Conservation (phyloP, 2,888 invertebrate genomes). For the Digitonthophagus gazella region DNA sequence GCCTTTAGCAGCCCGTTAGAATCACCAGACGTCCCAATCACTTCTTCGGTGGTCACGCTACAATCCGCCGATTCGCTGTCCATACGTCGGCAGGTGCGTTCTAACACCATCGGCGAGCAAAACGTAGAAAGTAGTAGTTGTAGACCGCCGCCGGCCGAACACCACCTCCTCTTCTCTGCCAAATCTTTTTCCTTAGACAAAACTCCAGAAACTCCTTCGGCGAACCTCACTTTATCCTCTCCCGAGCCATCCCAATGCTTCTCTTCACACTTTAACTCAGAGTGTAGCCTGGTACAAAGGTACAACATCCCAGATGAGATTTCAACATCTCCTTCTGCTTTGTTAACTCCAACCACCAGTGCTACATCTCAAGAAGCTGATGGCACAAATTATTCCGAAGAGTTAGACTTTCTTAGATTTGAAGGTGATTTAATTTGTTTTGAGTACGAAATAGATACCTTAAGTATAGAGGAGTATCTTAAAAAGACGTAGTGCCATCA, state of each 20-base stretch:
- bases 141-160: constrained; percentile 43
- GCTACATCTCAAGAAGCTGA: constrained; percentile 35
- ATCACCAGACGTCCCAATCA: constrained; percentile 71
- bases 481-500: constrained; percentile 24
- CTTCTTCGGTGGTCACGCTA: constrained; percentile 65
- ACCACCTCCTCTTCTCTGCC: constrained; percentile 32
- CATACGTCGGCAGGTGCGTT: constrained; percentile 53
- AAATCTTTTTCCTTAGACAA: constrained; percentile 49
- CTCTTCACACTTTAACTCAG: constrained; percentile 46
- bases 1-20: constrained; percentile 81
- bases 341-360: constrained; percentile 58
- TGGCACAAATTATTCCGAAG: constrained; percentile 43
- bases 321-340: constrained; percentile 58
- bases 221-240: constrained; percentile 56
- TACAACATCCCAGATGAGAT: constrained; percentile 40
- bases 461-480: constrained; percentile 31
- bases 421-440: constrained; percentile 48
- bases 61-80: constrained; percentile 63
- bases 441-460: constrained; percentile 46
- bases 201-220: constrained; percentile 69
- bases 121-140: constrained; percentile 38
- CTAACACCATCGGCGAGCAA: constrained; percentile 42
- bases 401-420: constrained; percentile 45
- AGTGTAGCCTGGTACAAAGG: constrained; percentile 41
- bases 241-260: constrained; percentile 45